Base-by-base conservation (phyloP, 2,888 invertebrate genomes). In the Callinectes sapidus region DNA sequence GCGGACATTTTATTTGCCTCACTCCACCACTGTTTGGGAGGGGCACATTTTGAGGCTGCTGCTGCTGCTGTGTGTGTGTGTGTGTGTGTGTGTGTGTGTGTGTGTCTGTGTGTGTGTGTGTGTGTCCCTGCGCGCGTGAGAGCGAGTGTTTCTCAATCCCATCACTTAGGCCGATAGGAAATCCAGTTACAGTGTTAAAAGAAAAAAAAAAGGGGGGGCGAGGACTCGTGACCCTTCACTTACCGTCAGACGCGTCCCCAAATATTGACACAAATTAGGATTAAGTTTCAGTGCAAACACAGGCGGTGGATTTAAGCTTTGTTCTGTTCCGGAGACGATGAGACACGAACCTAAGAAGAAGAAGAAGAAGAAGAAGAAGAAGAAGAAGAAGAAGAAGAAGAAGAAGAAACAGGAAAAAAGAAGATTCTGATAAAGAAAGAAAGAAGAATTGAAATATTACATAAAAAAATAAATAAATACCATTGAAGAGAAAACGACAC, bases 221-320 rank as follows among this genome's bases (percentile, higher is more conserved):
- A 61, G 66, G 28, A 18, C 42, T 66, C 71, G 48, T 54, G 42
- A 42, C 39, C n/a, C 90, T 88, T 88, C 91, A 87, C 81, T 91
- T 91, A 81, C 91, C 91, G 89, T 88, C 77, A 71, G 91, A 91
- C 88, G 92, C 92, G 92, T 92, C 92, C 48, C 92, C 92, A 92
- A 92, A 92, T 92, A 92, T 92, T 92, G 92, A 92, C 92, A 92
- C 92, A 92, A 92, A 92, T 92, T 92, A 92, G 92, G 92, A 92
- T 92, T 92, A 92, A 92, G 92, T 92, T 92, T 92, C 92, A 87
- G 90, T n/a, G 89, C 90, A 92, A 92, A 92, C 90, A 92, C 81
- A 71, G 92, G 66, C 87, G 89, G 90, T 92, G 87, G 92, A 86
- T 92, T 90, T 92, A 92, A 92, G 87, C 92, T 92, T 92, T 92